Base-by-base conservation (phyloP, 2,797 vertebrate species). In the Loriculus beryllinus region DNA sequence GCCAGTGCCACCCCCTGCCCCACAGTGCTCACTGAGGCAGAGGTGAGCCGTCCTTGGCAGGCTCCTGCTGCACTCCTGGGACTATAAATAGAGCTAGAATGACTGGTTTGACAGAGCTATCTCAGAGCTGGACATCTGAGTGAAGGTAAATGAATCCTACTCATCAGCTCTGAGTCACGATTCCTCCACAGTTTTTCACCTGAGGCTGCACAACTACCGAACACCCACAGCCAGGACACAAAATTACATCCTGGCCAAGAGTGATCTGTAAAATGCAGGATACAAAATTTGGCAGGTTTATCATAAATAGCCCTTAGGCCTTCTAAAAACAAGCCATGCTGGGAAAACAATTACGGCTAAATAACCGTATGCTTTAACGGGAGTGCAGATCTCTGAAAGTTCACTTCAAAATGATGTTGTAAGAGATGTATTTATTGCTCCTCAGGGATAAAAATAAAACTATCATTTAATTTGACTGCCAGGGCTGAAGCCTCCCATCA, bases 361-460 rank as follows among this genome's bases (percentile, higher is more conserved):
- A 78, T 31, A 75, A 65, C 26, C 0, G 0, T 23, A 54, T 18
- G 52, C 33, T 75, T 86, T 76, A 96, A 94, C 37, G 70, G 56
- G 70, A 90, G 49, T 10, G 40, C 54, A 82, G 70, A 82, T 67
- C 78, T 81, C 70, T 47, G 51, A 74, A 94, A 92, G 91, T 67
- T 86, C 86, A 68, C 52, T 84, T 77, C 8, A 29, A 45, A 65
- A 54, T 37, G 1, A 47, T 60, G 48, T 52, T 43, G 54, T 29
- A 75, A 75, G 49, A 56, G 60, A 39, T 31, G 63, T 25, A 59
- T 78, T 90, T 93, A 67, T 42, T 75, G 59, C 60, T 88, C 82
- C 43, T 91, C 57, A 7, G 69, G 29, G 59, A 86, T 62, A 86
- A 93, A 90, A 90, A 92, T 69, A 86, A 89, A 95, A 59, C 43